Percentiles rank a stretch among this genome's conserved stretches.
These are phyloP conservation scores for Phaethornis superciliosus DNA, from an alignment of 2,113 vertebrate genomes.

Conservation along the genomic window DNA sequence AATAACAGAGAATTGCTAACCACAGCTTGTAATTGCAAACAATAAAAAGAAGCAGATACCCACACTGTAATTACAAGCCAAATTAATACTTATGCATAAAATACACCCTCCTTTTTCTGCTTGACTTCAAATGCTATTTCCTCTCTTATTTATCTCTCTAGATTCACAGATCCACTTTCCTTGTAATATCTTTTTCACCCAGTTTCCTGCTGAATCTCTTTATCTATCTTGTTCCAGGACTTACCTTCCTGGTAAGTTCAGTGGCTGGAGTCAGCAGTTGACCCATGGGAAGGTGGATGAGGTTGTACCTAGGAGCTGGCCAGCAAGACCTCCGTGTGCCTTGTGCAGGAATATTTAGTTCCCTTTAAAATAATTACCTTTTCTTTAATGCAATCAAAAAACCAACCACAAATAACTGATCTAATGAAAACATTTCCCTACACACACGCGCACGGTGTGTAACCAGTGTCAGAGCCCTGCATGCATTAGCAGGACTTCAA, in stretches of 20 bases:
- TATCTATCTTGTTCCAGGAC: neutral
- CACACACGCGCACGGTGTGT: neutral
- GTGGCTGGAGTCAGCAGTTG: neutral
- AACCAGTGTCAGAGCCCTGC: neutral
- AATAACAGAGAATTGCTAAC: neutral
- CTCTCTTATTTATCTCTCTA: neutral
- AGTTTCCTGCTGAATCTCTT: neutral
- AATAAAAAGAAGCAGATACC: neutral
- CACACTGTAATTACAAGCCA: neutral
- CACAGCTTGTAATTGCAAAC: neutral
- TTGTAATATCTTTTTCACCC: neutral
- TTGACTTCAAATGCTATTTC: neutral
- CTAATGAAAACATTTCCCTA: neutral
- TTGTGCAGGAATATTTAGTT: neutral
- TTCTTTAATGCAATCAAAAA: neutral
- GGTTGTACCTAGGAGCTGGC: neutral
- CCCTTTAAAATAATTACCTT: neutral
- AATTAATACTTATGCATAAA: neutral
- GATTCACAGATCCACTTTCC: neutral
- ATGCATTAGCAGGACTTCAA: neutral
- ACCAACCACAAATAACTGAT: neutral
- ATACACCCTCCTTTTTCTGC: neutral
- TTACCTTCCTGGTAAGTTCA: neutral
- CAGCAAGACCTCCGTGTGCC: neutral
- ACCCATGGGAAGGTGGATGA: neutral